Evolutionary conservation across 2,888 invertebrate species (phyloP), one percentile per base, ranked within the genome.

Genomic region (Platypus cylindrus): DNA sequence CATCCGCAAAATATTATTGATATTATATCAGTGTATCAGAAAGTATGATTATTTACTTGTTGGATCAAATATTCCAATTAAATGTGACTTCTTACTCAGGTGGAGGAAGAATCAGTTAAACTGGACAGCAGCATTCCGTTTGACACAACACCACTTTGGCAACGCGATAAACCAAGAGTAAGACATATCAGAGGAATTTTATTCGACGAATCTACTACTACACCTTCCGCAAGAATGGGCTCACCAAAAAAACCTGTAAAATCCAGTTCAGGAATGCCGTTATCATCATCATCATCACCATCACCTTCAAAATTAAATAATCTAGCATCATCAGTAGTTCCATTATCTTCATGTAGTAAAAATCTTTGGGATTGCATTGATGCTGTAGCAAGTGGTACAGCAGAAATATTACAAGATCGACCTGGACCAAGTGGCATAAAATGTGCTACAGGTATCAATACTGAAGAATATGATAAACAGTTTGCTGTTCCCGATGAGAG

Each of bases 81-180:
- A 26, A 12, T n/a, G 11, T 26, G 11, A 12, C 26, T 26, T 26
- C 12, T 28, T 26, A n/a, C n/a, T 30, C 16, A 41, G 42, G 5
- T 67, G 64, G 69, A 51, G 55, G 68, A 51, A 55, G 46, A 47
- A 17, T 15, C 15, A 7, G 34, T 29, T 7, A 48, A 50, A 34
- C 45, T 48, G 3, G 56, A 54, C 5, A 37, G 18, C 2, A 44
- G 43, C 7, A 60, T 60, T 20, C 58, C 58, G 1, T 68, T 69
- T 41, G 70, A 71, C 45, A 70, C 69, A 2, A 70, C 70, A 2
- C 74, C 75, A 0, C 51, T 75, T n/a, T 76, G 75, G 75, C 61
- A 65, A 29, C 60, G 73, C 11, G 68, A 70, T 43, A 67, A 67
- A 57, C 65, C 65, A 1, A 57, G 68, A 14, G 45, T 55, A 5